Evolutionary conservation across 2,888 invertebrate species (phyloP), one percentile per base, ranked within the genome.

Genomic region (Mythimna ferrago): DNA sequence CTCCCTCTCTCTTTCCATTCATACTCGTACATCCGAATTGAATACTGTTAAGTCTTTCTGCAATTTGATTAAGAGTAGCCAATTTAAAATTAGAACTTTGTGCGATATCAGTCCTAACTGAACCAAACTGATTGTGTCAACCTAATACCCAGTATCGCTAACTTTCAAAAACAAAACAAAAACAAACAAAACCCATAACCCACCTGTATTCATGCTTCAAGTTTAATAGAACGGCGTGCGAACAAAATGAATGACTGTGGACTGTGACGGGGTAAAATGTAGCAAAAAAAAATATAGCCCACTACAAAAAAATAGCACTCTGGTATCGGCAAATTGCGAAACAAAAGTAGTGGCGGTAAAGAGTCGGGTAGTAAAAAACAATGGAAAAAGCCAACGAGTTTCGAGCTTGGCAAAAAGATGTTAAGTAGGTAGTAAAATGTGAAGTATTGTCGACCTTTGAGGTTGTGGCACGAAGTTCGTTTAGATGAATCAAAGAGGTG

Each of bases 281-380:
- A 84, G 84, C 88, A 89, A 92, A 92, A 90, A 32, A 32, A 87
- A 68, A 81, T 61, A 73, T 41, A 62, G 63, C 54, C 44, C 60
- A 68, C 68, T 76, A 85, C 86, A 90, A 90, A 89, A 75, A 87
- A 89, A 88, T 82, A 76, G 57, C 78, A 67, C 71, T 72, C 70
- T 10, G 87, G 88, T 90, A 91, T 91, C 89, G 90, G 88, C 87
- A 92, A 92, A 93, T 92, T 92, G 89, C 89, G 88, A 90, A 89
- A 93, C 90, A 92, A 93, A 93, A 92, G 91, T 92, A 89, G 87
- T 82, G 32, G 82, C 81, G 86, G 89, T 86, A 89, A 92, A 91
- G 86, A 74, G 65, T 64, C 56, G 84, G 61, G 70, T 65, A 63
- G 69, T 84, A 82, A 75, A 79, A 84, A 76, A 80, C 65, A 73